phyloP scores from a whole-genome alignment of 2,888 invertebrate species.

The Coenonympha glycerion region DNA sequence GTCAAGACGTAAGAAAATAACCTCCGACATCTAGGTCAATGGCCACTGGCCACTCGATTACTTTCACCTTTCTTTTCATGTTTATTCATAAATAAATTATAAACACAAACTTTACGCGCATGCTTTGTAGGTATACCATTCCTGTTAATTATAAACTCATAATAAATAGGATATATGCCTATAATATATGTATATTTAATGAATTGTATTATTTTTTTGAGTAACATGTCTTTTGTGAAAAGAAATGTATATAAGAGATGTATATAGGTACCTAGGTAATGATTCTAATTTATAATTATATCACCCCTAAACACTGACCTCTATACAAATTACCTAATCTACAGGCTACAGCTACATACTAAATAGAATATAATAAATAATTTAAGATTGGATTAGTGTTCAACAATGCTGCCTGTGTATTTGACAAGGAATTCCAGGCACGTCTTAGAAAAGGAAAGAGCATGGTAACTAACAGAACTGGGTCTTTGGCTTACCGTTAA shows the following conservation, averaged over 20 bases:
- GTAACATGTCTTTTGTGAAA: too few relatives aligned
- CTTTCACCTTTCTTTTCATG: slow-evolving; percentile 31
- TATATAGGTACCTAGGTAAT: too few relatives aligned
- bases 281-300: too few relatives aligned
- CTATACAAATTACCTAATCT: too few relatives aligned
- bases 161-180: neutral
- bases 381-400: neutral
- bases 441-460: slow-evolving; percentile 24
- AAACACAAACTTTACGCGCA: slow-evolving; percentile 4
- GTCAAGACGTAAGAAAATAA: slow-evolving; percentile 16
- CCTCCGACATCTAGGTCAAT: slow-evolving; percentile 7
- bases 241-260: too few relatives aligned
- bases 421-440: slow-evolving; percentile 21
- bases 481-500: slow-evolving; percentile 24
- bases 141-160: too few relatives aligned
- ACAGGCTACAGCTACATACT: too few relatives aligned
- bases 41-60: slow-evolving; percentile 26
- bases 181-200: neutral
- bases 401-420: neutral
- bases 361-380: neutral
- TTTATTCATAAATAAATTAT: slow-evolving; percentile 18
- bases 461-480: slow-evolving; percentile 11
- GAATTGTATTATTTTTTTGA: too few relatives aligned
- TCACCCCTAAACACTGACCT: too few relatives aligned
- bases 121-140: too few relatives aligned